Conservation (phyloP, 1,140 invertebrate species). For the Proctacanthus coquilletti region DNA sequence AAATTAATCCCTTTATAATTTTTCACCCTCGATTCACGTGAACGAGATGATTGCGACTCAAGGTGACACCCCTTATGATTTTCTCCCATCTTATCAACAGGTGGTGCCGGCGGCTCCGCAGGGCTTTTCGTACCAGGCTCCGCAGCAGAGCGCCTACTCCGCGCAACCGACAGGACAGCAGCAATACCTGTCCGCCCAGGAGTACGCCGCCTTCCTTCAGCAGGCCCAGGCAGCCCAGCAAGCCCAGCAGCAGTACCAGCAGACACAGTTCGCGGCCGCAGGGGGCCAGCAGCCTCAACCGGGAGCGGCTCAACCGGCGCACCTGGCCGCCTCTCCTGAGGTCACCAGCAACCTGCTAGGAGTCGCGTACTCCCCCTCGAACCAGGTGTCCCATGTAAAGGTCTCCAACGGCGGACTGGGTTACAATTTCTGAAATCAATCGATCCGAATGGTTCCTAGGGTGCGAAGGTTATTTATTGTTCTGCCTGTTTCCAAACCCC, state of each 20-base stretch:
- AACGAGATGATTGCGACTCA: too few relatives aligned
- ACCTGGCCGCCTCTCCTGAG: background rate
- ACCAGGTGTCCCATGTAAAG: constrained; percentile 19
- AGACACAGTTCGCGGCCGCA: background rate
- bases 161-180: too few relatives aligned
- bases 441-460: too few relatives aligned
- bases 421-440: constrained; percentile 19
- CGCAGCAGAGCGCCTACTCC: too few relatives aligned
- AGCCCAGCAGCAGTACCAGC: constrained; percentile 3
- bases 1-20: too few relatives aligned
- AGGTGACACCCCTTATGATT: too few relatives aligned
- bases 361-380: constrained; percentile 13
- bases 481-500: too few relatives aligned
- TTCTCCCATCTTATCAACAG: too few relatives aligned
- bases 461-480: too few relatives aligned
- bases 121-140: too few relatives aligned
- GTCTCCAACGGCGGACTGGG: constrained; percentile 17
- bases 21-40: too few relatives aligned
- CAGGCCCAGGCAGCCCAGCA: constrained; percentile 3
- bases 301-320: background rate
- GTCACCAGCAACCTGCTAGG: constrained; percentile 4
- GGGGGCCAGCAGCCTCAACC: constrained; percentile 1
- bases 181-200: constrained; percentile 12
- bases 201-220: constrained; percentile 7
- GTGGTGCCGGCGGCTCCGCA: too few relatives aligned